These are phyloP conservation scores for Temnothorax rugatulus DNA, from an alignment of 2,888 invertebrate species.

Conservation along the genomic window DNA sequence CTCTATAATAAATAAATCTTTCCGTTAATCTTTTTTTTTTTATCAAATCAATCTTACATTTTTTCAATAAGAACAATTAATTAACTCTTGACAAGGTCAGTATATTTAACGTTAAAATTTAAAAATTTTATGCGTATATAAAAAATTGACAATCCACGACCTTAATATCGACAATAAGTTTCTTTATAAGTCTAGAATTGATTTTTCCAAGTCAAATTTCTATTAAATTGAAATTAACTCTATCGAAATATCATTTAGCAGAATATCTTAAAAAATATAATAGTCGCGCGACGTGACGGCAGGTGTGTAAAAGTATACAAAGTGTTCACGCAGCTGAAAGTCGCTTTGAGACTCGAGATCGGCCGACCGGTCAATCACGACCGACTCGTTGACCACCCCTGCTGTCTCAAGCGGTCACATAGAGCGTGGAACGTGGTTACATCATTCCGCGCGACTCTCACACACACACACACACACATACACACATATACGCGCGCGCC, in stretches of 20 bases:
- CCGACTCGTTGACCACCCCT: slow-evolving; percentile 39
- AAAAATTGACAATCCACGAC: neutral
- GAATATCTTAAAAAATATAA: neutral
- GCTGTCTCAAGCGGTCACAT: slow-evolving; percentile 14
- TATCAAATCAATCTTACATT: neutral
- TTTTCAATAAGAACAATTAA: neutral
- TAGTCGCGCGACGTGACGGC: neutral
- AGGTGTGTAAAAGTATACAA: slow-evolving; percentile 12
- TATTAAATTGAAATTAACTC: neutral
- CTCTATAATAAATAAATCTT: too few relatives aligned
- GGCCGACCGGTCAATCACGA: neutral
- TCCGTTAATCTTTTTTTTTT: neutral
- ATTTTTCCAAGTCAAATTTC: neutral
- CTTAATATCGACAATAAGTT: neutral
- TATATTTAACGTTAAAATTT: neutral
- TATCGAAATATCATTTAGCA: neutral
- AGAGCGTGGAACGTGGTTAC: slow-evolving; percentile 46
- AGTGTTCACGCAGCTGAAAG: neutral
- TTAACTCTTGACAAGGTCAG: neutral
- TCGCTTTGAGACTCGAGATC: neutral
- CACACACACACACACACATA: neutral
- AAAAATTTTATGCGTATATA: neutral
- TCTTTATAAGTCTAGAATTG: neutral
- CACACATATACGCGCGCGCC: neutral
- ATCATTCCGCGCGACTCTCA: slow-evolving; percentile 30